Evolutionary conservation across 1,140 invertebrate species (phyloP), one percentile per base, ranked within the genome.

Genomic region (Cotesia vestalis): DNA sequence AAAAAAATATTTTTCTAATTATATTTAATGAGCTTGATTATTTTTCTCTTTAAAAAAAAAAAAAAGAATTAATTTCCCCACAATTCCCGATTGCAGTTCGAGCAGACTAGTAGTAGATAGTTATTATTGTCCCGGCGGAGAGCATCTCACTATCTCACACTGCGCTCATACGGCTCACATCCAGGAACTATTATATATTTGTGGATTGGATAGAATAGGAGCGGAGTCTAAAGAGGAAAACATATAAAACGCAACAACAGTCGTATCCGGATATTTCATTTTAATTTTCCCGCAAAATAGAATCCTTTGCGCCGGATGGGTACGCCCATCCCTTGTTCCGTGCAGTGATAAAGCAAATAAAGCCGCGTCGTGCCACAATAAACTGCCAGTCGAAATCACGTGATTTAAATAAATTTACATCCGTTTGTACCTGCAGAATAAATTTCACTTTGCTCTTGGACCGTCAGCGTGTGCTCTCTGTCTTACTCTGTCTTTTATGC

Each of bases 341-440:
- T 78, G 80, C 80, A 83, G 81, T 83, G 84, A 85, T 85, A 84
- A 84, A 85, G 84, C 84, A 85, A 85, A 85, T 85, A 85, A 84
- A 84, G 84, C 81, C 79, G 77, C 80, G 81, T 78, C 76, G 78
- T 78, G 80, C 78, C 83, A 83, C 84, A 84, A 85, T 85, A 85
- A 85, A 84, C 84, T 80, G 80, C 82, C 81, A 80, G 77, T 82
- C 82, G 79, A 85, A 85, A 85, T 85, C 84, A 81, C 81, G 80
- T 84, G 83, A 85, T 85, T 85, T 85, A 84, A 85, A 85, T 85
- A 85, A 85, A 85, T 85, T 85, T 85, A 85, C 84, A 85, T 85
- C 83, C 83, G 83, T 85, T 85, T 85, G 84, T 73, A 73, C 62
- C 67, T 52, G 64, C 64, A 40, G 68, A 73, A 73, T 73, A 70